Base-by-base conservation (phyloP, 2,113 vertebrate genomes). In the Arvicanthis niloticus region DNA sequence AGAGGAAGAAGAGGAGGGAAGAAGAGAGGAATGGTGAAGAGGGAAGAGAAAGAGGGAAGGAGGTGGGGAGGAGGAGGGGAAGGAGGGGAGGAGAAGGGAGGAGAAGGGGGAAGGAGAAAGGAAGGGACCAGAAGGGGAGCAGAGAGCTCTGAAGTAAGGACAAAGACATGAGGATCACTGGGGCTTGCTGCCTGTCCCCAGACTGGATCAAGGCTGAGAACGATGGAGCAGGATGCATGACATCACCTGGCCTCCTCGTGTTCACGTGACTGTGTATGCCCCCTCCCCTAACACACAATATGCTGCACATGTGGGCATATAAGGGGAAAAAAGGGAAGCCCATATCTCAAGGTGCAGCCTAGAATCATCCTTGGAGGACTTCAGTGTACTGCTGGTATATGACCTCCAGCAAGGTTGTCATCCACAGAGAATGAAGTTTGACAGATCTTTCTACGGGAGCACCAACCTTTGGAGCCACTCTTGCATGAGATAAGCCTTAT, bases 401-500 rank as follows among this genome's bases (percentile, higher is more conserved):
- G 8, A 37, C 11, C 5, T 42, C 19, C 53, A 40, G 53, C 48
- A 88, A 22, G 60, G 48, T 2, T 26, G 10, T 16, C 4, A 42
- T 70, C 58, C 19, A 11, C 12, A 26, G 31, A n/a, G 29, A 72
- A 26, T 10, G 7, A 24, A n/a, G 13, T 6, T n/a, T 62, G 82
- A 91, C 51, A 58, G 45, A 15, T 21, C 1, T 2, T 26, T 34
- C 0, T 0, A 1, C 22, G 62, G 75, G 48, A 40, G 37, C 31
- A 34, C 42, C 37, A 2, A 5, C 29, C 8, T 31, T 13, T 1
- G 56, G 73, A 21, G 26, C 77, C 40, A 0, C 13, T 42, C 21
- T 0, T 5, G 15, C 15, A 53, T 40, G 21, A 45, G 21, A 3
- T 1, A 3, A 45, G 21, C 16, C 1, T 40, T 21, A 48, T 24